Evolutionary conservation across 2,888 invertebrate genomes (phyloP).

Genomic region (Nomada flava): DNA sequence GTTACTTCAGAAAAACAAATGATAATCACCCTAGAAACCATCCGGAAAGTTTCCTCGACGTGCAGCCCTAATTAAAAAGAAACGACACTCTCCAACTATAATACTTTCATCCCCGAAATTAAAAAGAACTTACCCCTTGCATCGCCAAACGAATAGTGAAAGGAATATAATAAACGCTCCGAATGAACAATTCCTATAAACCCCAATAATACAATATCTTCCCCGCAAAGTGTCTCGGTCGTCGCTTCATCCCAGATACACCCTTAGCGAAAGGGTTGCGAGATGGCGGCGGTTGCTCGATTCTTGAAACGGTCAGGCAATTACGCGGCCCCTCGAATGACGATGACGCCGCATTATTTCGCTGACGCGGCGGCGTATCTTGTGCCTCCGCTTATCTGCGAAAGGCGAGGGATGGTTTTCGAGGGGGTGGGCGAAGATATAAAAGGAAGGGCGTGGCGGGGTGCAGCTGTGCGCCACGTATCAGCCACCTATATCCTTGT

Average conservation of each 20-base stretch:
- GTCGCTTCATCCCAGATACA: conserved; percentile 11
- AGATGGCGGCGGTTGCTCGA: conserved; percentile 60
- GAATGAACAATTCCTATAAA: neutral
- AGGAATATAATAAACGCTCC: neutral
- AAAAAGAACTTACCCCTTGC: too few relatives aligned
- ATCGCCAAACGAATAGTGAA: neutral
- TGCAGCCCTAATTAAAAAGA: too few relatives aligned
- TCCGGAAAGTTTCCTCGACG: too few relatives aligned
- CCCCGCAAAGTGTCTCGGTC: conserved; percentile 14
- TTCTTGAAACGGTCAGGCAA: conserved; percentile 72
- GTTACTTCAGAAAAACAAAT: too few relatives aligned
- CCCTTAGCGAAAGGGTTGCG: conserved; percentile 59
- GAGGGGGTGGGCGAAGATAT: conserved; percentile 47
- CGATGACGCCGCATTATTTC: conserved; percentile 59
- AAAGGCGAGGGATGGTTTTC: conserved; percentile 10
- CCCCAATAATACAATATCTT: conserved; percentile 14
- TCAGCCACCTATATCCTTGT: conserved; percentile 70
- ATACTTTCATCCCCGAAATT: too few relatives aligned
- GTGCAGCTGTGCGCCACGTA: conserved; percentile 68
- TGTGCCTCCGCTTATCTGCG: conserved; percentile 54
- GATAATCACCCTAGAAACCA: too few relatives aligned
- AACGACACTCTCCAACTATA: too few relatives aligned
- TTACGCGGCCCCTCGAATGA: conserved; percentile 74
- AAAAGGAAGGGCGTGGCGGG: conserved; percentile 66
- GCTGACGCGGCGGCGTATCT: conserved; percentile 59